Evolutionary conservation across 2,797 vertebrate species (phyloP).

Genomic region (Cyclopterus lumpus): DNA sequence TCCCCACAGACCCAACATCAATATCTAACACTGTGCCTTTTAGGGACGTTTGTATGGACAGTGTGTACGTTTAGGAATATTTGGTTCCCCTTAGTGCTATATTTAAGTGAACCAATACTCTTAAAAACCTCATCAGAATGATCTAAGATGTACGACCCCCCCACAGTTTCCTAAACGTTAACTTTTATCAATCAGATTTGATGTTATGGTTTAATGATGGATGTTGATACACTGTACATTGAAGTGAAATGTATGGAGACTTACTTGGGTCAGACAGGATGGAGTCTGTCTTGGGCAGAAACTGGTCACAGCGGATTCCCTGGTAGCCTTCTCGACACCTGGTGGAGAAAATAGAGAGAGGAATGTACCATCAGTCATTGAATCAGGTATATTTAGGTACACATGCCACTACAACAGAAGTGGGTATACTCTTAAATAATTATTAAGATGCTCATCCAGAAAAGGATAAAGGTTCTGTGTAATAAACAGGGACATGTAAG

Average conservation of each 20-base stretch:
- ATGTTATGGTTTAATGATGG: neutral
- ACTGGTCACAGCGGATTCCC: constrained; percentile 98
- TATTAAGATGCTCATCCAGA: neutral
- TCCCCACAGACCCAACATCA: neutral
- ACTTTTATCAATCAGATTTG: neutral
- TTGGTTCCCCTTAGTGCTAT: too few relatives aligned
- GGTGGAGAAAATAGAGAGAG: constrained; percentile 33
- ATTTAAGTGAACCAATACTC: neutral
- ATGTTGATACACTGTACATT: neutral
- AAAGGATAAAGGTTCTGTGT: neutral
- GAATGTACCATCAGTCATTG: neutral
- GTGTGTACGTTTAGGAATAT: neutral
- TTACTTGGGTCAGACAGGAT: constrained; percentile 98
- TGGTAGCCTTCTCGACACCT: constrained; percentile 99
- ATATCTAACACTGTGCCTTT: neutral
- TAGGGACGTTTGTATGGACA: neutral
- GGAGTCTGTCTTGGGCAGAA: constrained; percentile 98
- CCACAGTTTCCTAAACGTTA: neutral
- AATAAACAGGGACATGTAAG: too few relatives aligned
- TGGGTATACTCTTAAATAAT: neutral
- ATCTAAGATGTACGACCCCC: neutral
- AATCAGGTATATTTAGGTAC: constrained; percentile 1
- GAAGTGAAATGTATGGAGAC: constrained; percentile 51
- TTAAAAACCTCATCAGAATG: constrained; percentile 8
- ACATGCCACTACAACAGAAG: neutral